A percentile compares a stretch with the other conserved stretches of the same genome.
Evolutionary conservation across 1,140 invertebrate species (phyloP).

Genomic region (Pachypeltis micranthus): DNA sequence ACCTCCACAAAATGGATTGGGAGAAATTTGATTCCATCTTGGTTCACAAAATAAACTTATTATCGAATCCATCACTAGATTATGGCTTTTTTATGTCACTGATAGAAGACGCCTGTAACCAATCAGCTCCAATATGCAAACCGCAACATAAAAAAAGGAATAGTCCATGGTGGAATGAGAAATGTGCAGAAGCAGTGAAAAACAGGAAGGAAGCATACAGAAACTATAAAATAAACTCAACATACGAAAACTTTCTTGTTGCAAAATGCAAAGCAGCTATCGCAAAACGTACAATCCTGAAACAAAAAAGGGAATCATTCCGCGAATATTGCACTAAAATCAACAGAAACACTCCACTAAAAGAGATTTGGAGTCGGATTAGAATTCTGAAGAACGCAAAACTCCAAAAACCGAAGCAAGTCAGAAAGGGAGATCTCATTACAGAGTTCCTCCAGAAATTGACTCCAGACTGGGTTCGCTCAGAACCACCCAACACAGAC

Average conservation of each 20-base stretch:
- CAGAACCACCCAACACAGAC: too few relatives aligned
- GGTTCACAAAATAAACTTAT: not conserved
- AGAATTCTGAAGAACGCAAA: too few relatives aligned
- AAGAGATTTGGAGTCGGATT: not conserved
- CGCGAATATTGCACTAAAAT: not conserved
- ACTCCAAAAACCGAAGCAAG: not conserved
- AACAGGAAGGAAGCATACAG: not conserved
- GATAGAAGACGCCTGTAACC: not conserved
- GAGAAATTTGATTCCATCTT: not conserved
- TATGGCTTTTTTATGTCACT: not conserved
- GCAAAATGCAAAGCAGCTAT: not conserved
- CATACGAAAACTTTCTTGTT: not conserved
- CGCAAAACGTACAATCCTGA: not conserved
- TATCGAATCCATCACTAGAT: not conserved
- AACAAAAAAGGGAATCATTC: not conserved
- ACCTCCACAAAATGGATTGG: not conserved
- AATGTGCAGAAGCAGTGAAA: too few relatives aligned
- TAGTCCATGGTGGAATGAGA: not conserved
- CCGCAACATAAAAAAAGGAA: not conserved
- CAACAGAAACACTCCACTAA: not conserved
- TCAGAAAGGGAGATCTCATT: not conserved
- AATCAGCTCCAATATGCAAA: not conserved
- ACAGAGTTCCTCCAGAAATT: not conserved
- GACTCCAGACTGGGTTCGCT: too few relatives aligned
- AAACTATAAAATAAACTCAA: not conserved